Evolutionary conservation across 2,113 vertebrate species (phyloP), one percentile per base, ranked within the genome.

Genomic region (Danionella cerebrum): DNA sequence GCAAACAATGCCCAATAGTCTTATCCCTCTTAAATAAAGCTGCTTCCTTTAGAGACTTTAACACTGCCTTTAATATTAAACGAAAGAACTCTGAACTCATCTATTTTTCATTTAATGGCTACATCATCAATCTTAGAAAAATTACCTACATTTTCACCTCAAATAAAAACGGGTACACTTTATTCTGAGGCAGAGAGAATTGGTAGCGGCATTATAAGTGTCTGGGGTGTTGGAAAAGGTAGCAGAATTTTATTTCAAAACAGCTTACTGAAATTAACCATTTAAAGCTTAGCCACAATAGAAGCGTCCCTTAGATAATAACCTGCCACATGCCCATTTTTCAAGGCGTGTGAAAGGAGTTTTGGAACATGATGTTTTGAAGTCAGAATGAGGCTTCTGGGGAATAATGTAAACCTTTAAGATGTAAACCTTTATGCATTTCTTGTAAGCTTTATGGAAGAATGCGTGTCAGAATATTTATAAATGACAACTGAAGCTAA

Each of bases 1-100:
- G 85, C 86, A 90, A 90, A 90, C 89, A 90, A 89, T 84, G 85
- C 89, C 87, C 89, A 82, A 85, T 88, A 87, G 88, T 89, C 86
- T 86, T 87, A 88, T 89, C 88, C 83, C 83, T 87, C 88, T 89
- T 86, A 85, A 89, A 89, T 88, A 88, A 89, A 88, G 89, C 86
- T 89, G 87, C 89, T 87, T 89, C 82, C 84, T 83, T 83, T 84
- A 82, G 83, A 84, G 86, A 82, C 85, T 89, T 90, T 89, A 90
- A 90, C 89, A 90, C 87, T 88, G 87, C 89, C 88, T 90, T 90
- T 88, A 90, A 90, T 90, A 90, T 90, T 89, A 89, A 89, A 89
- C 87, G 87, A 86, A 83, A 87, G 89, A 88, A 88, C 87, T 82
- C 67, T 84, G 81, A 82, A 84, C 84, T 90, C 89, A 89, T 90